These are phyloP conservation scores for Dasypogon diadema DNA, from an alignment of 2,888 invertebrate genomes.

Conservation along the genomic window DNA sequence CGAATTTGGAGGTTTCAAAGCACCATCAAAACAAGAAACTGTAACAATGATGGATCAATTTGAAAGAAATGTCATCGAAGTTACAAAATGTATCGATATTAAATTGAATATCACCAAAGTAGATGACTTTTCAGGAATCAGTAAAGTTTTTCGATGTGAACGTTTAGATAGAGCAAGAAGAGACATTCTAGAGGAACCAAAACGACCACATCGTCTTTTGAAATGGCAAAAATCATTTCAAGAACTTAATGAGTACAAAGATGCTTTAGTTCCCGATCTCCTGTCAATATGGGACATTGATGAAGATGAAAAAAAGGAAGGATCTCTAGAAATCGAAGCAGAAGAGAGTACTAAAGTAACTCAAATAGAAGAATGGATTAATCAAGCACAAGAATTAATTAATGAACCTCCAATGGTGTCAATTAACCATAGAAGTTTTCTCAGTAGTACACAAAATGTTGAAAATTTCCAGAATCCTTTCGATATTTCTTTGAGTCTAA, in stretches of 20 bases:
- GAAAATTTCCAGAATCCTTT: neutral
- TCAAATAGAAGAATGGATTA: conserved; percentile 18
- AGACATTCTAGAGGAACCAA: neutral
- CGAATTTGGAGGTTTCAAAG: neutral
- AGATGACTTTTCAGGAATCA: conserved; percentile 57
- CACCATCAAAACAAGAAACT: neutral
- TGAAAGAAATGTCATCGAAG: conserved; percentile 14
- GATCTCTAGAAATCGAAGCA: neutral
- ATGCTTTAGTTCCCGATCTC: conserved; percentile 60
- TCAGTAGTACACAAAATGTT: neutral
- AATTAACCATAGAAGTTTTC: neutral
- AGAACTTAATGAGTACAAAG: conserved; percentile 59
- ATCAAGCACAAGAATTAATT: neutral
- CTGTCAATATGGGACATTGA: conserved; percentile 61
- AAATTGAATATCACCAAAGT: conserved; percentile 44
- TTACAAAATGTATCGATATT: neutral
- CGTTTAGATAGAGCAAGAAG: conserved; percentile 31
- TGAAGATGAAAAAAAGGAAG: conserved; percentile 52
- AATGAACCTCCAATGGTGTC: neutral
- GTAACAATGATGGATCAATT: conserved; percentile 5
- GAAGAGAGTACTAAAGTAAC: neutral
- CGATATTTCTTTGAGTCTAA: neutral
- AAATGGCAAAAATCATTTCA: conserved; percentile 61
- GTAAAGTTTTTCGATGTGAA: conserved; percentile 61
- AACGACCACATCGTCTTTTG: conserved; percentile 54